phyloP scores from a whole-genome alignment of 2,797 vertebrate genomes.

The Acanthis flammea region DNA sequence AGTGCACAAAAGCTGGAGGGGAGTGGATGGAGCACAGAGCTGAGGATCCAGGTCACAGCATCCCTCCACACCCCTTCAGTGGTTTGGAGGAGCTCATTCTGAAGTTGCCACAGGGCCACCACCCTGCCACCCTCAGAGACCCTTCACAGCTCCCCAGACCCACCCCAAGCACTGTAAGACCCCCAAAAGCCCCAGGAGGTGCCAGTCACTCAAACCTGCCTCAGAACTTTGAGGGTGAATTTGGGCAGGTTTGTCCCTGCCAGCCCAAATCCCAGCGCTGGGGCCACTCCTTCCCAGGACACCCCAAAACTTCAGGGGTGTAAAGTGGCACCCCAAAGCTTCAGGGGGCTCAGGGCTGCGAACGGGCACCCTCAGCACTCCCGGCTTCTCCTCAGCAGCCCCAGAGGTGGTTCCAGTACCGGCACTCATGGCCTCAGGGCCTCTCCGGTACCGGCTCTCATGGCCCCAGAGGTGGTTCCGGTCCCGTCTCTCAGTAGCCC shows the following conservation, averaged over 20 bases:
- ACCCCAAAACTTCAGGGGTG: accelerated
- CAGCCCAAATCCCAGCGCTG: not conserved
- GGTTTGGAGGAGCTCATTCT: not conserved
- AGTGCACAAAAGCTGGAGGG: not conserved
- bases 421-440: too few relatives aligned
- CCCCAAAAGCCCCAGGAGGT: not conserved
- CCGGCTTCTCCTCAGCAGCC: not conserved
- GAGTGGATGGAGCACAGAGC: not conserved
- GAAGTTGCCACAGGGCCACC: accelerated
- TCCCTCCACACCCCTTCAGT: not conserved
- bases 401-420: too few relatives aligned
- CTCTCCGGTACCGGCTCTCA: too few relatives aligned
- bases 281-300: not conserved
- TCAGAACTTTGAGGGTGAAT: not conserved
- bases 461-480: too few relatives aligned
- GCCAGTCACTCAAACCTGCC: accelerated
- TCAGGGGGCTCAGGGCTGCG: accelerated
- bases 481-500: too few relatives aligned
- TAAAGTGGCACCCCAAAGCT: accelerated
- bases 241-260: not conserved
- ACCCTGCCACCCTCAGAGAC: not conserved
- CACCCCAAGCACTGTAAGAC: not conserved
- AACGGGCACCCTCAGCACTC: accelerated
- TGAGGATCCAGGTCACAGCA: not conserved
- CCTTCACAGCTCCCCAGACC: not conserved